Conservation (phyloP, 2,797 vertebrate species). For the Morus bassanus region DNA sequence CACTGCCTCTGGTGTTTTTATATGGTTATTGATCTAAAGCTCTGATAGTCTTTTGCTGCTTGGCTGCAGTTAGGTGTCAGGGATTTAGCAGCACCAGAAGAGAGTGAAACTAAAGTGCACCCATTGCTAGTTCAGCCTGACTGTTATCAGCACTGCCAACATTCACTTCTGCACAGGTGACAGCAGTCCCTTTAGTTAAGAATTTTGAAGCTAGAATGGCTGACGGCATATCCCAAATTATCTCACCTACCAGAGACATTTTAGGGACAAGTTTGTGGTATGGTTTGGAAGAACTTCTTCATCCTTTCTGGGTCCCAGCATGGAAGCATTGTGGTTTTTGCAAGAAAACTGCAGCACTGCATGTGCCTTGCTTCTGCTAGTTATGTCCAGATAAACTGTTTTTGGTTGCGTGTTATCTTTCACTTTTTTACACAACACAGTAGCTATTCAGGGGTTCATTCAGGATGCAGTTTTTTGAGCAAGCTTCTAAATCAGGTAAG, state of each 20-base stretch:
- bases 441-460: not conserved
- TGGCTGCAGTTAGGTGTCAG: not conserved
- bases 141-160: not conserved
- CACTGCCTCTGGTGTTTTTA: not conserved
- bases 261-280: not conserved
- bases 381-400: not conserved
- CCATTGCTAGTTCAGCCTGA: not conserved
- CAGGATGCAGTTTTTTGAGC: not conserved
- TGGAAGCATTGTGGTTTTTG: fast-evolving
- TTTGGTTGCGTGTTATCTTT: not conserved
- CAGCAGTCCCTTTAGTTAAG: not conserved
- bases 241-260: not conserved
- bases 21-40: not conserved
- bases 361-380: not conserved
- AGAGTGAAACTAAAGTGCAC: not conserved
- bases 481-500: not conserved
- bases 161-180: not conserved
- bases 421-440: not conserved
- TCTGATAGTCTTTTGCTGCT: not conserved
- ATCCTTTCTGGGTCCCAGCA: not conserved
- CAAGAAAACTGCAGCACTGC: not conserved
- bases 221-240: not conserved
- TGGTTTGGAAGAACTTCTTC: not conserved
- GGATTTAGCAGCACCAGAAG: not conserved
- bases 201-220: not conserved